Base-by-base conservation (phyloP, 2,797 vertebrate species). In the Sorex maritimensis region DNA sequence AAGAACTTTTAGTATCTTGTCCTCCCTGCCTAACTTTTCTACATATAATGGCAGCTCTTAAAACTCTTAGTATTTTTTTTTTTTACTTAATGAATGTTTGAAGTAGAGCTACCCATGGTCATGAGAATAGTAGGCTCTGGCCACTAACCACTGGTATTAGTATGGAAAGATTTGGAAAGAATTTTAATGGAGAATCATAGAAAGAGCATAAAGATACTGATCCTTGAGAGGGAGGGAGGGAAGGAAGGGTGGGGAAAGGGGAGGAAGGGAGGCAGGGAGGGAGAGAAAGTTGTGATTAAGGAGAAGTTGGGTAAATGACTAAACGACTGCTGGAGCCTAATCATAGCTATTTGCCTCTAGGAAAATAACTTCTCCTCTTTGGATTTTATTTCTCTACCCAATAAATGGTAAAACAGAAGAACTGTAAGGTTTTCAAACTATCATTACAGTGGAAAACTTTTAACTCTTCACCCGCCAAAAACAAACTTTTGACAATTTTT, bases 291-390 rank as follows among this genome's bases (percentile, higher is more conserved):
- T 82, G 65, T 55, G 86, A 82, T 34, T 78, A 41, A 41, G 41
- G 38, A 87, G 46, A 87, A 87, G 14, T 23, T 68, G 14, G 21
- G 26, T 14, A 55, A 6, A 41, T 41, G 41, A 49, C 13, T 92
- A 65, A 74, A 10, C 11, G 75, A 21, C 24, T 77, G 69, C 63
- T 5, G 34, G 68, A 17, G 24, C 41, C 24, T 78, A 26, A 19
- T 69, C 38, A 61, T 7, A 80, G 26, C 34, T 84, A 58, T 24
- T 24, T 28, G 74, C n/a, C 46, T 80, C 68, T 44, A 80, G 80
- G 11, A 69, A 58, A 88, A 30, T 73, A 28, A 88, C 8, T 80
- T 84, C 8, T 80, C 80, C 19, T 17, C 68, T 88, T 68, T 69
- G 41, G 19, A n/a, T 81, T 75, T 77, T 30, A 88, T 75, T 67